These are phyloP conservation scores for Drosophila lini DNA, from an alignment of 1,140 invertebrate species.

Conservation along the genomic window DNA sequence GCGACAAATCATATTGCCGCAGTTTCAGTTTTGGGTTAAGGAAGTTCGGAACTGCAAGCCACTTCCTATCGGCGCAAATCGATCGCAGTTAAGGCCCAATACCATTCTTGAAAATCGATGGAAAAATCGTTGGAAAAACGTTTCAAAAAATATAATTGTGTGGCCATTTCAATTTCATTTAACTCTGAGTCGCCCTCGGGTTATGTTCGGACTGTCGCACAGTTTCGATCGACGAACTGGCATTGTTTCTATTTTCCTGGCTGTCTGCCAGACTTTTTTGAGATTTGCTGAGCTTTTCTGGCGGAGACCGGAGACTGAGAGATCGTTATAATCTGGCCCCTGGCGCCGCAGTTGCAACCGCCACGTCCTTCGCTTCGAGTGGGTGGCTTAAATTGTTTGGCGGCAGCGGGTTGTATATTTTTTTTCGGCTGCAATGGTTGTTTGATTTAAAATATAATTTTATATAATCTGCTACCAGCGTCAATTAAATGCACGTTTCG, in stretches of 20 bases:
- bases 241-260: constrained; percentile 61
- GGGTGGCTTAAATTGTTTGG: constrained; percentile 65
- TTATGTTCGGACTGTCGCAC: constrained; percentile 64
- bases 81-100: constrained; percentile 22
- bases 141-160: constrained; percentile 69
- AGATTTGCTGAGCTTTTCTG: constrained; percentile 34
- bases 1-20: constrained; percentile 68
- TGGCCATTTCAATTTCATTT: constrained; percentile 79
- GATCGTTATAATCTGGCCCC: constrained; percentile 76
- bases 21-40: constrained; percentile 30
- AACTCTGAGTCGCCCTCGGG: constrained; percentile 66
- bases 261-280: constrained; percentile 29
- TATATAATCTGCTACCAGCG: constrained; percentile 77
- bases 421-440: constrained; percentile 57
- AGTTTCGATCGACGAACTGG: constrained; percentile 39
- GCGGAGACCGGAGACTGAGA: constrained; percentile 47
- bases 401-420: constrained; percentile 21
- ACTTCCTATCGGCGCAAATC: constrained; percentile 44
- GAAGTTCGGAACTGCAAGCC: constrained; percentile 42
- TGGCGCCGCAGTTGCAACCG: constrained; percentile 75
- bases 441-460: constrained; percentile 83
- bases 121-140: constrained; percentile 20
- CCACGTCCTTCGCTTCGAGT: constrained; percentile 75
- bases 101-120: constrained; percentile 47
- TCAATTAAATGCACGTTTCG: constrained; percentile 81